Evolutionary conservation across 2,113 vertebrate genomes (phyloP).

Genomic region (Paramisgurnus dabryanus): DNA sequence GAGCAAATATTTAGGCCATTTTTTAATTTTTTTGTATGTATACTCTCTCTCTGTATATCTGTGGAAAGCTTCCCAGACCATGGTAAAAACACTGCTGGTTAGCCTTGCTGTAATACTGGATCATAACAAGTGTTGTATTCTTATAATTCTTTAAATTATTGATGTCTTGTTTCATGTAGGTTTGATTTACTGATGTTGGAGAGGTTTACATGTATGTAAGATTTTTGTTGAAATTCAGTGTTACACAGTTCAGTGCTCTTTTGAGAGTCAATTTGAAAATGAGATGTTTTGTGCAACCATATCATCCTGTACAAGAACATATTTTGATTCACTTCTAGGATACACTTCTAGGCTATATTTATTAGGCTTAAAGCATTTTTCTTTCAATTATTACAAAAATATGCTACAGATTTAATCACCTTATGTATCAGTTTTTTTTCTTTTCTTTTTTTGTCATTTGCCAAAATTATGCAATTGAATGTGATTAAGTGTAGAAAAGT

Average conservation of each 20-base stretch:
- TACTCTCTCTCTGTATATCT: not conserved
- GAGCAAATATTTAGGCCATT: not conserved
- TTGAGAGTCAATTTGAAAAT: not conserved
- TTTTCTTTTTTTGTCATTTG: not conserved
- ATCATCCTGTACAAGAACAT: not conserved
- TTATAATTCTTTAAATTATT: not conserved
- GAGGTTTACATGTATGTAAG: constrained; percentile 1
- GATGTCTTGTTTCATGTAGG: not conserved
- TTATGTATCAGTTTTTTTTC: not conserved
- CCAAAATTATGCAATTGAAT: not conserved
- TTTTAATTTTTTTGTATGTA: not conserved
- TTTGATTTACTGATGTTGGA: not conserved
- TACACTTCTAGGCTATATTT: not conserved
- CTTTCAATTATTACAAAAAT: not conserved
- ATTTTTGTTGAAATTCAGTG: constrained; percentile 40
- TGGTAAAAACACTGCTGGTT: constrained; percentile 24
- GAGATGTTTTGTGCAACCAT: not conserved
- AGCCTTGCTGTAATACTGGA: not conserved
- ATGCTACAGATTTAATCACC: not conserved
- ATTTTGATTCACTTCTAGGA: not conserved
- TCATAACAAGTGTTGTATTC: constrained; percentile 1
- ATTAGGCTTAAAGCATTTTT: not conserved
- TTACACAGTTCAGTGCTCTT: constrained; percentile 10
- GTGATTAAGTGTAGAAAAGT: not conserved
- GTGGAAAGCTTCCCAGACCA: not conserved